Percentiles rank a stretch among this genome's conserved stretches.
Conservation (phyloP, 2,888 invertebrate genomes). For the Diadegma fenestrale region DNA sequence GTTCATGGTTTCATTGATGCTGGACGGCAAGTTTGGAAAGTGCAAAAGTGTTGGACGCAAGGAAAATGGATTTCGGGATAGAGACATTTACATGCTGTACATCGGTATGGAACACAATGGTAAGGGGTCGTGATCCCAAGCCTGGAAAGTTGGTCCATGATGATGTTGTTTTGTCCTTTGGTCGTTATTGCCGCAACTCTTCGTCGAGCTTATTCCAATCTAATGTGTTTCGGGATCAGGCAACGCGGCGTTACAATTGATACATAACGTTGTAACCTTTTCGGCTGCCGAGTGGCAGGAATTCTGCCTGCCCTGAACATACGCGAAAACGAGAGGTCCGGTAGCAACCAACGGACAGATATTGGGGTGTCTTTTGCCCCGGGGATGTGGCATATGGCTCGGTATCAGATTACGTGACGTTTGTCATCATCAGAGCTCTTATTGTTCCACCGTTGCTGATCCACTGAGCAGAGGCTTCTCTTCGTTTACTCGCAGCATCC, state of each 20-base stretch:
- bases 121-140: neutral
- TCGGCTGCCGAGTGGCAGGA: neutral
- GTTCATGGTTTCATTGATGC: constrained; percentile 1
- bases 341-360: constrained; percentile 68
- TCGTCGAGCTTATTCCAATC: constrained; percentile 13
- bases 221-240: constrained; percentile 30
- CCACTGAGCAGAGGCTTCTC: constrained; percentile 72
- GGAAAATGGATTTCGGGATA: neutral
- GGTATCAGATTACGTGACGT: constrained; percentile 83
- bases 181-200: constrained; percentile 76
- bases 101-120: neutral
- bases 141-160: constrained; percentile 72
- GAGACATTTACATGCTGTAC: constrained; percentile 2
- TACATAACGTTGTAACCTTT: constrained; percentile 17
- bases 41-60: neutral
- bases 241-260: constrained; percentile 14
- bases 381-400: constrained; percentile 79
- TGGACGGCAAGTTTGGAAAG: constrained; percentile 5
- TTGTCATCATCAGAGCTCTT: constrained; percentile 83
- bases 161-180: constrained; percentile 76
- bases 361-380: constrained; percentile 59
- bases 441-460: constrained; percentile 77
- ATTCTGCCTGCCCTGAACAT: neutral
- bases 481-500: constrained; percentile 57
- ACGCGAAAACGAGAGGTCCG: constrained; percentile 61